Evolutionary conservation across 2,113 vertebrate species (phyloP).

Genomic region (Vulpes ferrilata): DNA sequence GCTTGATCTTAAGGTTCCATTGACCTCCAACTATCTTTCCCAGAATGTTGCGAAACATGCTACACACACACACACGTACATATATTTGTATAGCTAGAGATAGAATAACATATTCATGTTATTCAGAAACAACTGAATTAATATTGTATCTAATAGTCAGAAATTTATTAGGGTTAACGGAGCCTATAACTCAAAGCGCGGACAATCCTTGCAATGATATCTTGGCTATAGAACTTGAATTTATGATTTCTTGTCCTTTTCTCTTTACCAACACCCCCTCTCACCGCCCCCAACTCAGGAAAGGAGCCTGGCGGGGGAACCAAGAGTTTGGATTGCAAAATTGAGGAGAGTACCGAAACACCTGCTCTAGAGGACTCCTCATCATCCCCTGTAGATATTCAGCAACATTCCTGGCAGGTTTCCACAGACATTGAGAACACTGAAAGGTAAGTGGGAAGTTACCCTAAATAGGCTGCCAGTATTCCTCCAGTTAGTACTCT

Average conservation of each 20-base stretch:
- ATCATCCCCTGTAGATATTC: constrained; percentile 92
- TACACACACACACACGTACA: not conserved
- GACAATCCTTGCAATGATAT: not conserved
- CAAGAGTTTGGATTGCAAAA: constrained; percentile 90
- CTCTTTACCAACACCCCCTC: not conserved
- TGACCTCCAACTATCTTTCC: constrained; percentile 10
- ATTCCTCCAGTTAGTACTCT: not conserved
- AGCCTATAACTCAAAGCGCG: constrained; percentile 42
- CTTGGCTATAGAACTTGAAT: not conserved
- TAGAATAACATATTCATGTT: not conserved
- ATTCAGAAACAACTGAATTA: not conserved
- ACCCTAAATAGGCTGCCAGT: not conserved
- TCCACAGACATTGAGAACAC: constrained; percentile 97
- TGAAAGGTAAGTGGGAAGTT: constrained; percentile 90
- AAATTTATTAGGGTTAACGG: not conserved
- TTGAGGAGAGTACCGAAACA: constrained; percentile 93
- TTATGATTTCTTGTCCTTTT: constrained; percentile 40
- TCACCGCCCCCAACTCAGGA: constrained; percentile 84
- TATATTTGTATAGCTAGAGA: not conserved
- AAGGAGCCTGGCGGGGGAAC: constrained; percentile 88
- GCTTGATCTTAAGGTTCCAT: constrained; percentile 33
- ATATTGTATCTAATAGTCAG: not conserved
- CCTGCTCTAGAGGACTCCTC: constrained; percentile 95
- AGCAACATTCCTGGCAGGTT: constrained; percentile 95
- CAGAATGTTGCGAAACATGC: not conserved